phyloP scores from a whole-genome alignment of 2,888 invertebrate species.

The Lingula anatina region DNA sequence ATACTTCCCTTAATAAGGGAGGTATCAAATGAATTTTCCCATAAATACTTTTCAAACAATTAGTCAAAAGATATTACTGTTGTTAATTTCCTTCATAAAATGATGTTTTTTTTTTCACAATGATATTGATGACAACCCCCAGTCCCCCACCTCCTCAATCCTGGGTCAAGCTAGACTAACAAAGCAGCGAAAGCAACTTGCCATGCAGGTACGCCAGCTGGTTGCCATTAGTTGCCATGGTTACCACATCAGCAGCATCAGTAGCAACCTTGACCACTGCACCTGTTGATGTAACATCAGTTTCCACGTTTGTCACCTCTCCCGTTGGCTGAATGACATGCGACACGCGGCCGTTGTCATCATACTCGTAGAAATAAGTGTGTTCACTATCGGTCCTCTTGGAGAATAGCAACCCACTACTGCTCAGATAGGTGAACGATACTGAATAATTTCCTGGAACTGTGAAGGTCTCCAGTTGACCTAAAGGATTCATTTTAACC shows the following conservation, averaged over 20 bases:
- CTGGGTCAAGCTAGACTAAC: no score
- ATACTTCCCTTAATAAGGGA: no score
- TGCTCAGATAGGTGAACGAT: conserved; percentile 85
- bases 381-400: conserved; percentile 58
- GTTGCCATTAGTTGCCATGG: conserved; percentile 51
- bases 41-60: no score
- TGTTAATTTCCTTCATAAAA: no score
- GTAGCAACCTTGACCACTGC: conserved; percentile 47
- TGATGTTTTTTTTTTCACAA: no score
- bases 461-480: conserved; percentile 78
- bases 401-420: conserved; percentile 72
- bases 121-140: no score
- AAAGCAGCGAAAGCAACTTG: conserved; percentile 30
- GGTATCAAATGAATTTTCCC: no score
- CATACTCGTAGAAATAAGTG: conserved; percentile 87
- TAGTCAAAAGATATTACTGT: no score
- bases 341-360: conserved; percentile 79
- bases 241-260: conserved; percentile 46
- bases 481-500: conserved; percentile 85
- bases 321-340: conserved; percentile 87
- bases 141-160: no score
- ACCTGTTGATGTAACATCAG: conserved; percentile 47
- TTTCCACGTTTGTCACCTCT: conserved; percentile 67
- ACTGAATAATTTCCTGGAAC: conserved; percentile 91
- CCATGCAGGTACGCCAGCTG: conserved; percentile 51